Evolutionary conservation across 2,113 vertebrate genomes (phyloP).

Genomic region (Cololabis saira): DNA sequence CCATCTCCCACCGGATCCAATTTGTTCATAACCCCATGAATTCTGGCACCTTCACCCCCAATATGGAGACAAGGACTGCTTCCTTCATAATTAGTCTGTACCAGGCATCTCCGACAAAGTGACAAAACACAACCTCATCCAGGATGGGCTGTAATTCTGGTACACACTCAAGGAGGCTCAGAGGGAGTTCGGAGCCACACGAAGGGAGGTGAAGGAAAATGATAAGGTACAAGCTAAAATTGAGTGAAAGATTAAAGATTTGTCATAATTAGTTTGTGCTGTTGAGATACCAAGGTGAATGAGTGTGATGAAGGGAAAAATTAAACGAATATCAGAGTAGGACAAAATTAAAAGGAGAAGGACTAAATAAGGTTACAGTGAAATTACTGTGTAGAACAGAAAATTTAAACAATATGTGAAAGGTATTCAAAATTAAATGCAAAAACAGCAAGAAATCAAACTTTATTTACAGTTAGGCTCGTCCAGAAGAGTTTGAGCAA

Average conservation of each 20-base stretch:
- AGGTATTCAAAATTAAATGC: background rate
- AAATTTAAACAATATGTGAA: constrained; percentile 3
- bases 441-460: too few relatives aligned
- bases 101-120: constrained; percentile 63
- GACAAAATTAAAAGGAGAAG: constrained; percentile 31
- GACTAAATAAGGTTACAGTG: constrained; percentile 17
- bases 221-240: constrained; percentile 56
- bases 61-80: constrained; percentile 56
- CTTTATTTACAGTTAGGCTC: too few relatives aligned
- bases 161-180: constrained; percentile 25
- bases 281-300: constrained; percentile 56
- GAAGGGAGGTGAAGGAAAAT: constrained; percentile 33
- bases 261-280: constrained; percentile 63
- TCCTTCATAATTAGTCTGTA: constrained; percentile 74
- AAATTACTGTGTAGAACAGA: constrained; percentile 24
- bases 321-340: constrained; percentile 29
- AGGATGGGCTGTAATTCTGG: constrained; percentile 56
- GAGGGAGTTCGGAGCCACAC: constrained; percentile 30
- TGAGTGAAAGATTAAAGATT: constrained; percentile 66
- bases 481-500: too few relatives aligned
- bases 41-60: constrained; percentile 59
- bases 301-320: constrained; percentile 19
- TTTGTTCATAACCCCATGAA: constrained; percentile 76
- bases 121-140: constrained; percentile 73
- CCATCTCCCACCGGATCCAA: constrained; percentile 74